Evolutionary conservation across 2,888 invertebrate species (phyloP).

Genomic region (Agrypnus murinus): DNA sequence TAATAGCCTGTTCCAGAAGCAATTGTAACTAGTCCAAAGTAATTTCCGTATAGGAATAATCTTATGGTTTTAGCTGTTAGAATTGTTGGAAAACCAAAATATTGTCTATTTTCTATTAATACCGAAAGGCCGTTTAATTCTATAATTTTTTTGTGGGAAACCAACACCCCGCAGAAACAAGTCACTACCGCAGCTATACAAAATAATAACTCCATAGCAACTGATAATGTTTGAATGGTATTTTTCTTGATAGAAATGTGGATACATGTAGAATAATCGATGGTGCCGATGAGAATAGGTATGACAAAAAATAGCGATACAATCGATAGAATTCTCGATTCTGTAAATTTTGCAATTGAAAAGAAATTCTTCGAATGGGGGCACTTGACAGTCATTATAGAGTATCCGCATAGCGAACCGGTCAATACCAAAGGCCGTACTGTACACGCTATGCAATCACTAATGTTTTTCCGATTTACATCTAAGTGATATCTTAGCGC

Average conservation of each 20-base stretch:
- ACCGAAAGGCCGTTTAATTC: slow-evolving; percentile 1
- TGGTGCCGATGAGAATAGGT: background rate
- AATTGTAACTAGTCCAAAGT: background rate
- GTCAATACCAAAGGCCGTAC: background rate
- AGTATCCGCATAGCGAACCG: background rate
- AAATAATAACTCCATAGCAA: background rate
- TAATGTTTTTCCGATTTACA: no score
- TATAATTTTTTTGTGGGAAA: background rate
- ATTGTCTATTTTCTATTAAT: background rate
- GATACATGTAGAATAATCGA: background rate
- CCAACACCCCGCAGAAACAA: no score
- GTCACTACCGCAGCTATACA: background rate
- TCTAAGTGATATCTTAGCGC: no score
- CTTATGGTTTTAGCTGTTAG: background rate
- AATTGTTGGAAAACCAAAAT: background rate
- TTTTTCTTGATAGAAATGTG: background rate
- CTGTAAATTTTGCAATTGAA: background rate
- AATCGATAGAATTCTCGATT: background rate
- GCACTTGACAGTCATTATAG: background rate
- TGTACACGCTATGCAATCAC: background rate
- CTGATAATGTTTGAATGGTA: background rate
- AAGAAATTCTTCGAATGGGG: background rate
- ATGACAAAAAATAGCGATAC: background rate
- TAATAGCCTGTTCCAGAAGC: no score
- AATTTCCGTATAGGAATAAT: background rate